These are phyloP conservation scores for Mechanitis mazaeus DNA, from an alignment of 2,888 invertebrate species.

Conservation along the genomic window DNA sequence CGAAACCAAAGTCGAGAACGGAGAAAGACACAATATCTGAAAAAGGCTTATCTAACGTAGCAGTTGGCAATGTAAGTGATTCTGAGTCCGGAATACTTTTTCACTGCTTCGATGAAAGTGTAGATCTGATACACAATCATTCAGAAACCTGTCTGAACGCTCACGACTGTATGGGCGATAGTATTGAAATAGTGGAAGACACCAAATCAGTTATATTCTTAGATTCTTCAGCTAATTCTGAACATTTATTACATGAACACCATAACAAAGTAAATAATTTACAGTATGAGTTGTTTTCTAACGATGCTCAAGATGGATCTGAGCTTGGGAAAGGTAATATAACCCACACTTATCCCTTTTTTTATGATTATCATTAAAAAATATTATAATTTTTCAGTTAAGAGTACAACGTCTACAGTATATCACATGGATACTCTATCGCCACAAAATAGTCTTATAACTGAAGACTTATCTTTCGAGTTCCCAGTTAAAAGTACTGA, in stretches of 20 bases:
- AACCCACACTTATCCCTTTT: neutral
- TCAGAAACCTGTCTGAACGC: conserved; percentile 63
- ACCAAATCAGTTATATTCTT: conserved; percentile 48
- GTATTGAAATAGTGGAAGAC: conserved; percentile 51
- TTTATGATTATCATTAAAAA: neutral
- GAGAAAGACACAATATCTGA: conserved; percentile 21
- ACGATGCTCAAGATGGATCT: conserved; percentile 42
- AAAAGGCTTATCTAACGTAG: conserved; percentile 10
- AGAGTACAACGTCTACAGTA: conserved; percentile 6
- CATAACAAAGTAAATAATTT: conserved; percentile 27
- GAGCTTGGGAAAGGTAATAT: conserved; percentile 21
- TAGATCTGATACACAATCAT: conserved; percentile 66
- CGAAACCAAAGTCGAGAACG: conserved; percentile 37
- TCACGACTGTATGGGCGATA: conserved; percentile 54
- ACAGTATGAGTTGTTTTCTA: conserved; percentile 37
- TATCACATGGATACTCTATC: conserved; percentile 18
- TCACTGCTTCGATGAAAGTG: conserved; percentile 40
- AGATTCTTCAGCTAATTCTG: conserved; percentile 35
- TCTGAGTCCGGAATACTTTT: conserved; percentile 42
- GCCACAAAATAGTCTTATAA: conserved; percentile 49
- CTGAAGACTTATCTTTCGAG: conserved; percentile 59
- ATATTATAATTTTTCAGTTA: conserved; percentile 5
- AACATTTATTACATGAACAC: conserved; percentile 25
- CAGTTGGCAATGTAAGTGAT: conserved; percentile 53
- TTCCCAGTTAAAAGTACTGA: neutral